Evolutionary conservation across 2,797 vertebrate species (phyloP), one percentile per base, ranked within the genome.

Genomic region (Chelonia mydas): DNA sequence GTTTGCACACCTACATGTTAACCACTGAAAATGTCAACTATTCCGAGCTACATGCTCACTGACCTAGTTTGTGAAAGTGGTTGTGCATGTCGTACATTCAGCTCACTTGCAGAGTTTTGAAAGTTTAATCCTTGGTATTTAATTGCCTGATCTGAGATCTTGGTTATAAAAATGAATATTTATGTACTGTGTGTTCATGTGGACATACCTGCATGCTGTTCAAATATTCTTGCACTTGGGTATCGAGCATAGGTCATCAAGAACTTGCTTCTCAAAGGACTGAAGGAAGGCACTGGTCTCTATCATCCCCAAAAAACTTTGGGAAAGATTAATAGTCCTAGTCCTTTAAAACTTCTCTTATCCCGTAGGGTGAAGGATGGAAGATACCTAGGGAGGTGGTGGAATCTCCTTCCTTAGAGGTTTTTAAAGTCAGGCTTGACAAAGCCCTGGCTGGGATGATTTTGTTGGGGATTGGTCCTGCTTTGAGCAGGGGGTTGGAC

Each of bases 121-220:
- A 90, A 90, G 81, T 86, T 89, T 82, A 59, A 41, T 7, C 28
- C n/a, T 85, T 65, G 16, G 6, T 68, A 17, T 65, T 93, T 81
- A 88, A 33, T 28, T 41, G 55, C 8, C 28, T 0, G 0, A 90
- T 41, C 41, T 53, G 65, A 88, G 54, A 33, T 28, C 54, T 84
- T 54, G 76, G 47, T 72, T 27, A 25, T 51, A 25, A 57, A 54
- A 91, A 23, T 17, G 55, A 81, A 51, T 31, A 11, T 25, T 19
- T 37, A 7, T 9, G n/a, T 0, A 72, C 15, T 33, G 5, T 11
- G 47, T 0, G 61, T 25, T 28, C n/a, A 33, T 13, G 15, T 9
- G n/a, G 47, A 25, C 19, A 0, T 7, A 45, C 13, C 54, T 28
- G 23, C 16, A 6, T 8, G 8, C 51, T 76, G 88, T 41, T 76